Evolutionary conservation across 2,888 invertebrate species (phyloP).

Genomic region (Rhagium mordax): DNA sequence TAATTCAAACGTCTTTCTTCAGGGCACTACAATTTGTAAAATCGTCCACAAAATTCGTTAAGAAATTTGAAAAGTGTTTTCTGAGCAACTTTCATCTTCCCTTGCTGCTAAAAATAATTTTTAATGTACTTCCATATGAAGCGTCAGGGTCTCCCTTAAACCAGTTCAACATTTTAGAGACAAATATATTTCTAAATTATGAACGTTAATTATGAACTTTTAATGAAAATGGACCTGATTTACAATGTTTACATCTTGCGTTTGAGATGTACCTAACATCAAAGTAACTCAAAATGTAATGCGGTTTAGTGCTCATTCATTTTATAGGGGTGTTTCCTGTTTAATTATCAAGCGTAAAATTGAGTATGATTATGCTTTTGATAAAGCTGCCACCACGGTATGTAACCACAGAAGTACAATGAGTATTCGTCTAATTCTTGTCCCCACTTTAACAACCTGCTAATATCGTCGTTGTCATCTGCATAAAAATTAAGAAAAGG

Average conservation of each 20-base stretch:
- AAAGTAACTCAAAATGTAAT: conserved; percentile 16
- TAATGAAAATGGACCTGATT: not conserved
- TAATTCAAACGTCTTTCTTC: too few species aligned
- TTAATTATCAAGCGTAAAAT: conserved; percentile 12
- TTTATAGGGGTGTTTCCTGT: not conserved
- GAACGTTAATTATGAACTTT: too few species aligned
- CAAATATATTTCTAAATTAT: too few species aligned
- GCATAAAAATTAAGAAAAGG: not conserved
- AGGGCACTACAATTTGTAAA: too few species aligned
- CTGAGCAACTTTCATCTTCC: too few species aligned
- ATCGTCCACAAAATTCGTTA: too few species aligned
- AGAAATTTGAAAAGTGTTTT: too few species aligned
- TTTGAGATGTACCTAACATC: not conserved
- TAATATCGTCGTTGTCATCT: not conserved
- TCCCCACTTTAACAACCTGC: too few species aligned
- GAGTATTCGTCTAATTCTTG: not conserved
- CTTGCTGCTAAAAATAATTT: too few species aligned
- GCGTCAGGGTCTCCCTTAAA: too few species aligned
- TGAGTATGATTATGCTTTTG: not conserved
- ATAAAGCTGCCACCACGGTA: conserved; percentile 11
- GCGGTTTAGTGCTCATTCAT: conserved; percentile 8
- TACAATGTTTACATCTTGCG: not conserved
- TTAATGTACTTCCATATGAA: too few species aligned
- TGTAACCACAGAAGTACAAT: not conserved
- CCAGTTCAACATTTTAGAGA: too few species aligned